phyloP scores from a whole-genome alignment of 2,797 vertebrate genomes.

The Coccyzus lansbergi region DNA sequence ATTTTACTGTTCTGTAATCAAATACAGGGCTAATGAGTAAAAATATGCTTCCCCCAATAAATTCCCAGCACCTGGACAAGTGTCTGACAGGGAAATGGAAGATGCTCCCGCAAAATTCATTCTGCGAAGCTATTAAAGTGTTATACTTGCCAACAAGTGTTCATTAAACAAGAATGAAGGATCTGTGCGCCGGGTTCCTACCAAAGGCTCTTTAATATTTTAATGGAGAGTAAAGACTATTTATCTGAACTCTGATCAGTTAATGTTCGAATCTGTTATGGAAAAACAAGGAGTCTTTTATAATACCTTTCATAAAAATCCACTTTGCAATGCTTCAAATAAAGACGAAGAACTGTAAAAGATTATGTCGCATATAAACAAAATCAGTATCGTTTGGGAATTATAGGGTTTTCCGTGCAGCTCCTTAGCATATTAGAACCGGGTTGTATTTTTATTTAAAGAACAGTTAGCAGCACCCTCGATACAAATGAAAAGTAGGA shows the following conservation, averaged over 20 bases:
- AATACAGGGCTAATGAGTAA: constrained; percentile 88
- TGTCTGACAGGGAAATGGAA: constrained; percentile 84
- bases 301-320: constrained; percentile 87
- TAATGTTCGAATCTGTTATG: constrained; percentile 84
- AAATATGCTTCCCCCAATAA: constrained; percentile 86
- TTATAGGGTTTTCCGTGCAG: constrained; percentile 76
- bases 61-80: constrained; percentile 86
- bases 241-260: constrained; percentile 87
- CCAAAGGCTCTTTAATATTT: constrained; percentile 86
- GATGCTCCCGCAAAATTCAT: constrained; percentile 82
- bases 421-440: constrained; percentile 76
- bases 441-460: constrained; percentile 79
- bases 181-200: constrained; percentile 82
- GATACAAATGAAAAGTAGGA: constrained; percentile 77
- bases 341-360: constrained; percentile 82
- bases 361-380: constrained; percentile 83
- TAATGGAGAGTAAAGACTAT: constrained; percentile 86
- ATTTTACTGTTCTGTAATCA: constrained; percentile 87
- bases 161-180: constrained; percentile 86
- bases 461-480: constrained; percentile 72
- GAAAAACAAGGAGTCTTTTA: constrained; percentile 84
- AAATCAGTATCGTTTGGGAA: constrained; percentile 83
- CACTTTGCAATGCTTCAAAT: constrained; percentile 85
- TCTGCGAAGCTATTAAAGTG: constrained; percentile 84
- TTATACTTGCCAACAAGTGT: constrained; percentile 86